Base-by-base conservation (phyloP, 2,888 invertebrate genomes). In the Gnatocerus cornutus region DNA sequence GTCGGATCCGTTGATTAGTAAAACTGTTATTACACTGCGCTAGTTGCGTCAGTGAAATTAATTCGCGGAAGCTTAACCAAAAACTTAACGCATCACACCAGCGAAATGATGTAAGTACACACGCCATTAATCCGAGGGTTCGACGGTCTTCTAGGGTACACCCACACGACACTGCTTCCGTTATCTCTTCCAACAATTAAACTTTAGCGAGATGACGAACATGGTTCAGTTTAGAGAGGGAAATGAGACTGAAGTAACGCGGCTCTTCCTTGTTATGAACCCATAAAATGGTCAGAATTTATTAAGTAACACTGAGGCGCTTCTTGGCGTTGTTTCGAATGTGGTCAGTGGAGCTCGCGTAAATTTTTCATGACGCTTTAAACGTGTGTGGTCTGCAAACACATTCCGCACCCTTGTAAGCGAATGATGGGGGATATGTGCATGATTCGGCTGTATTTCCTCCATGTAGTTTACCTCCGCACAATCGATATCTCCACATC, bases 171-270 rank as follows among this genome's bases (percentile, higher is more conserved):
- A 69, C 64, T 64, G 64, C 59, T 69, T 69, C 69, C 69, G 64
- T 52, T 69, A 69, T 65, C 59, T 65, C 45, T 50, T 46, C 69
- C 41, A 65, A 69, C 69, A 69, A 69, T 69, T 69, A 69, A 69
- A 69, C 61, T 65, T 69, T 53, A 61, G 9, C 39, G 53, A 61
- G 39, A 67, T 52, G 61, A 37, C 37, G 55, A 61, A 63, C 62
- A 53, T 45, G 48, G 29, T 30, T 16, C 8, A 41, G 33, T 33
- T 29, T 37, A 21, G 29, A 10, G 58, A 48, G 50, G 59, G 67
- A 58, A 67, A 68, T 62, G 62, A 53, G 37, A 58, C 33, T 45
- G 63, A 69, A 62, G 27, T 41, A 61, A 67, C 46, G 37, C n/a
- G 7, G 2, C 37, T 37, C 37, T 37, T 37, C 37, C 37, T 37